These are phyloP conservation scores for Trissolcus basalis DNA, from an alignment of 1,140 invertebrate species.

Conservation along the genomic window DNA sequence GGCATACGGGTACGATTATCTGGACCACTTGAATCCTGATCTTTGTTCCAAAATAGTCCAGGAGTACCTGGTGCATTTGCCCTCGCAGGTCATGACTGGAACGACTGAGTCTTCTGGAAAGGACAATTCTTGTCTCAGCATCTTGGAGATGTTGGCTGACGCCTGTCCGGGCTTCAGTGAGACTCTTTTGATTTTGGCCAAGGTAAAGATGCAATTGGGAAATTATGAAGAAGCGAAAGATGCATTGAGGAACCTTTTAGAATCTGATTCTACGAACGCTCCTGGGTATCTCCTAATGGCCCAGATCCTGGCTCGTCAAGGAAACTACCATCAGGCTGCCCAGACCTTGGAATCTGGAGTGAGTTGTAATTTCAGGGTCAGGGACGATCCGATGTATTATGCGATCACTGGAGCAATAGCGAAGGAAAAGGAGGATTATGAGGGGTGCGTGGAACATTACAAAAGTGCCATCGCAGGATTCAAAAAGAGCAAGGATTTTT, in stretches of 20 bases:
- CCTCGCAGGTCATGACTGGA: slow-evolving; percentile 69
- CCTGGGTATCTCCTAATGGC: slow-evolving; percentile 92
- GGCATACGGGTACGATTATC: slow-evolving; percentile 85
- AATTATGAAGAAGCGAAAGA: slow-evolving; percentile 81
- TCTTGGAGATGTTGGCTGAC: slow-evolving; percentile 85
- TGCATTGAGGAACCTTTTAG: slow-evolving; percentile 84
- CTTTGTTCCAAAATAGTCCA: slow-evolving; percentile 88
- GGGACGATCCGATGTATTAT: slow-evolving; percentile 94
- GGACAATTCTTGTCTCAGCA: slow-evolving; percentile 76
- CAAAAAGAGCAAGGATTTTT: slow-evolving; percentile 56
- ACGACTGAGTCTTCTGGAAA: no score
- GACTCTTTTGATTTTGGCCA: slow-evolving; percentile 85
- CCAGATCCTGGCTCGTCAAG: slow-evolving; percentile 86
- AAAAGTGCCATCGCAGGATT: slow-evolving; percentile 81
- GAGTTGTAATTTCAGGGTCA: slow-evolving; percentile 93
- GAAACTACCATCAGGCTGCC: slow-evolving; percentile 85
- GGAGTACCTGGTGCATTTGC: slow-evolving; percentile 86
- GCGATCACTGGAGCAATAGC: slow-evolving; percentile 89
- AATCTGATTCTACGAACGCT: slow-evolving; percentile 85
- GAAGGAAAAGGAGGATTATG: slow-evolving; percentile 84
- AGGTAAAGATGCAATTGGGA: slow-evolving; percentile 87
- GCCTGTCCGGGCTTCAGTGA: slow-evolving; percentile 88
- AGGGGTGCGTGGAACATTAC: slow-evolving; percentile 85
- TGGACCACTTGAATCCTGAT: slow-evolving; percentile 88
- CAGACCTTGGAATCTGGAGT: slow-evolving; percentile 91